Base-by-base conservation (phyloP, 2,113 vertebrate genomes). In the Mus spicilegus region DNA sequence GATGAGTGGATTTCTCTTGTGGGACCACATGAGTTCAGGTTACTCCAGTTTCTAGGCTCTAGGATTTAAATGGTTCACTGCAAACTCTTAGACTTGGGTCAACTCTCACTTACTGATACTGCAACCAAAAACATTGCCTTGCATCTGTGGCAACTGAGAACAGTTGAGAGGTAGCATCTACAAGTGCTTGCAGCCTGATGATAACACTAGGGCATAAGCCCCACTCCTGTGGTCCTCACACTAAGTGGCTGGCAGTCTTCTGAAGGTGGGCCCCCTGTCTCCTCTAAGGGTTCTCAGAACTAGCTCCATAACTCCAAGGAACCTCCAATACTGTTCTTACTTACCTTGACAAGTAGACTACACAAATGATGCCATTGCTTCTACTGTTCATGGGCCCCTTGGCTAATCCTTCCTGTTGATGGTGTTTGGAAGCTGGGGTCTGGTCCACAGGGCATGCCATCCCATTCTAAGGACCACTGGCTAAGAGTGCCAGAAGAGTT, bases 11-110 rank as follows among this genome's bases (percentile, higher is more conserved):
- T 63, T 46, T 92, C 58, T 91, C 51, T n/a, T 19, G 49, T 95
- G 42, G 91, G 72, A 65, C 39, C 65, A 36, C 42, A 56, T 76
- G 96, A 70, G 63, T 91, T 93, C 67, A 75, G 70, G 56, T 91
- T 78, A 84, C 9, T 26, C 14, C 19, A 17, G 78, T 61, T 80
- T 95, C 63, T 70, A 85, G 49, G 76, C 42, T 88, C 65, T 89
- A 65, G 72, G 42, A 13, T 84, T 42, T 28, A 1, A 11, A 73
- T 30, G 9, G 56, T 80, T 10, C 17, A 54, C 46, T 36, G 28
- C 13, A 28, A 67, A 19, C 33, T 65, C 70, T 95, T 73, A 42
- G 89, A 49, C 49, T 58, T 58, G 10, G 14, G 30, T 77, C 3
- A 14, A 28, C 30, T 88, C 39, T 76, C 20, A 4, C 75, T 70